Conservation (phyloP, 2,797 vertebrate species). For the Toxotes lorentzi region DNA sequence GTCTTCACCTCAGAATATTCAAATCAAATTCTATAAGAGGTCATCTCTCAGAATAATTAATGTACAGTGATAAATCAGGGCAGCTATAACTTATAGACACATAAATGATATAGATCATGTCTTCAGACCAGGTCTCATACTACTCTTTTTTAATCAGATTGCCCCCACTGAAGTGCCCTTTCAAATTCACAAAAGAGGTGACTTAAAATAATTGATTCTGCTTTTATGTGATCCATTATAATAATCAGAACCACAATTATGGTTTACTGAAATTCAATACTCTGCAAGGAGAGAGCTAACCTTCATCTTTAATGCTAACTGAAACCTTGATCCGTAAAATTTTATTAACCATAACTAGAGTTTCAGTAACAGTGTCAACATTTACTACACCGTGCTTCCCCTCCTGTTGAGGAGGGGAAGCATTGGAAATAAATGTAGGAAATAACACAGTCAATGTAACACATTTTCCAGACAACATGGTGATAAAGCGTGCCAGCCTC, state of each 20-base stretch:
- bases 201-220: constrained; percentile 86
- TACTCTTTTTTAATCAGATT: constrained; percentile 86
- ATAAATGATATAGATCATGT: constrained; percentile 84
- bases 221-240: constrained; percentile 85
- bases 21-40: constrained; percentile 79
- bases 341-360: constrained; percentile 62
- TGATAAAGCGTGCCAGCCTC: not conserved
- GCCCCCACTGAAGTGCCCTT: constrained; percentile 78
- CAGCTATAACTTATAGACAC: constrained; percentile 82
- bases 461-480: constrained; percentile 1
- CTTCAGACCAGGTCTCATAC: constrained; percentile 75
- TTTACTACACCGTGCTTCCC: constrained; percentile 25
- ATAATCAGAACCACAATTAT: constrained; percentile 82
- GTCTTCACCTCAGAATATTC: constrained; percentile 75
- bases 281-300: constrained; percentile 55
- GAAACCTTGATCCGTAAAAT: constrained; percentile 55
- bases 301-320: constrained; percentile 64
- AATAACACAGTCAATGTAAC: constrained; percentile 2
- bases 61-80: constrained; percentile 79
- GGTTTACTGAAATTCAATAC: constrained; percentile 75
- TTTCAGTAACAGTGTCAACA: constrained; percentile 49
- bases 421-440: constrained; percentile 9
- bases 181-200: constrained; percentile 84
- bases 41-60: constrained; percentile 84
- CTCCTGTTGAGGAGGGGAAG: constrained; percentile 8